Conservation (phyloP, 1,140 invertebrate genomes). For the Lepidurus packardi region DNA sequence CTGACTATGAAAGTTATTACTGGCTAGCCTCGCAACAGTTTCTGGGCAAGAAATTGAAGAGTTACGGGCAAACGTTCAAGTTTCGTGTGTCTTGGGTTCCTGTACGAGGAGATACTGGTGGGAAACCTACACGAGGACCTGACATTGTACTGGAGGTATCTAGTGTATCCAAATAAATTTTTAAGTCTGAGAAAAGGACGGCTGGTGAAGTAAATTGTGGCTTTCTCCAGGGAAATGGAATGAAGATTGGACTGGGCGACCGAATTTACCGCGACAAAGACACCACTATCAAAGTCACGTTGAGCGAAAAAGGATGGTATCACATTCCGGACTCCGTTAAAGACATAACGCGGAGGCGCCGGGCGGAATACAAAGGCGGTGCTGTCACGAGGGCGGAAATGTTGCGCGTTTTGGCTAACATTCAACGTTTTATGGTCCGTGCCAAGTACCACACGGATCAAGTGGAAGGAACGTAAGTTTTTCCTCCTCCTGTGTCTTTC, state of each 20-base stretch:
- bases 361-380: constrained; percentile 56
- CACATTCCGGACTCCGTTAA: constrained; percentile 56
- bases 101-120: constrained; percentile 79
- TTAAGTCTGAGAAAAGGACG: no score
- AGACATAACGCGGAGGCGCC: constrained; percentile 53
- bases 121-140: constrained; percentile 70
- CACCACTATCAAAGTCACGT: constrained; percentile 54
- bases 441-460: constrained; percentile 92
- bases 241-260: constrained; percentile 62
- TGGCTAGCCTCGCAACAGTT: constrained; percentile 77
- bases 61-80: constrained; percentile 75
- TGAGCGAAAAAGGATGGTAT: constrained; percentile 67
- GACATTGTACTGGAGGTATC: constrained; percentile 75
- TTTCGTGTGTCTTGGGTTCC: constrained; percentile 77
- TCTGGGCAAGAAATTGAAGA: constrained; percentile 64
- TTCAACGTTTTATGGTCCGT: constrained; percentile 74
- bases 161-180: neutral
- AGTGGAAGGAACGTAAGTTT: constrained; percentile 66
- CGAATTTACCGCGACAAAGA: constrained; percentile 54
- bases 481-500: neutral
- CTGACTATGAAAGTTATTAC: constrained; percentile 69
- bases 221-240: constrained; percentile 46
- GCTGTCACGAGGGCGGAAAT: constrained; percentile 68
- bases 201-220: no score
- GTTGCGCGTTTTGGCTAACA: constrained; percentile 70